Conservation (phyloP, 2,888 invertebrate species). For the Kryphioiulus occultus region DNA sequence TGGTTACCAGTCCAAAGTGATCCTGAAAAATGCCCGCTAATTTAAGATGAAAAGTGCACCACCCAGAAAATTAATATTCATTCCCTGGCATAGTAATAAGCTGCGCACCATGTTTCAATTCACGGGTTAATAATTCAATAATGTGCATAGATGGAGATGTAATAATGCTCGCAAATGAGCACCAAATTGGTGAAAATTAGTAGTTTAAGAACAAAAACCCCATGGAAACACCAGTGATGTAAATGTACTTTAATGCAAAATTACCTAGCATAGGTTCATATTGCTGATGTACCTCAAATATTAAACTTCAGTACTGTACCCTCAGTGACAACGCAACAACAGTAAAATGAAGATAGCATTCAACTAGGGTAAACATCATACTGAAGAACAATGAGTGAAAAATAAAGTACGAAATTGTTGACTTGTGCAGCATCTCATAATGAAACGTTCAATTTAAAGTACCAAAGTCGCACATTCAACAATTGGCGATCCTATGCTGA, state of each 20-base stretch:
- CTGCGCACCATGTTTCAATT: neutral
- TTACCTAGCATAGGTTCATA: conserved; percentile 31
- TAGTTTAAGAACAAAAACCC: conserved; percentile 1
- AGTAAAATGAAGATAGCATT: conserved; percentile 8
- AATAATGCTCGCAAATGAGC: neutral
- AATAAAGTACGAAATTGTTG: conserved; percentile 18
- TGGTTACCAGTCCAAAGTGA: neutral
- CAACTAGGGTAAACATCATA: neutral
- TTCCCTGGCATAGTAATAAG: conserved; percentile 3
- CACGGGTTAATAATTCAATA: neutral
- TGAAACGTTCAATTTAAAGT: neutral
- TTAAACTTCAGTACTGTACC: neutral
- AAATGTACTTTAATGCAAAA: conserved; percentile 31
- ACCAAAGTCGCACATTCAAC: neutral
- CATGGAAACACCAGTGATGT: conserved; percentile 10
- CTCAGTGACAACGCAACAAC: neutral
- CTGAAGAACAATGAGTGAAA: neutral
- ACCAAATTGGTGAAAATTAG: neutral
- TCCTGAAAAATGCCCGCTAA: neutral
- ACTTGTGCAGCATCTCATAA: neutral
- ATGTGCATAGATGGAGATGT: conserved; percentile 8
- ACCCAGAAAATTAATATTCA: neutral
- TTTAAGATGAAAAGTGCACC: neutral
- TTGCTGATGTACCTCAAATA: conserved; percentile 10
- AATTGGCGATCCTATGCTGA: neutral